Percentiles rank a stretch among this genome's conserved stretches.
These are phyloP conservation scores for Dendrocincla fuliginosa DNA, from an alignment of 2,797 vertebrate genomes.

Conservation along the genomic window DNA sequence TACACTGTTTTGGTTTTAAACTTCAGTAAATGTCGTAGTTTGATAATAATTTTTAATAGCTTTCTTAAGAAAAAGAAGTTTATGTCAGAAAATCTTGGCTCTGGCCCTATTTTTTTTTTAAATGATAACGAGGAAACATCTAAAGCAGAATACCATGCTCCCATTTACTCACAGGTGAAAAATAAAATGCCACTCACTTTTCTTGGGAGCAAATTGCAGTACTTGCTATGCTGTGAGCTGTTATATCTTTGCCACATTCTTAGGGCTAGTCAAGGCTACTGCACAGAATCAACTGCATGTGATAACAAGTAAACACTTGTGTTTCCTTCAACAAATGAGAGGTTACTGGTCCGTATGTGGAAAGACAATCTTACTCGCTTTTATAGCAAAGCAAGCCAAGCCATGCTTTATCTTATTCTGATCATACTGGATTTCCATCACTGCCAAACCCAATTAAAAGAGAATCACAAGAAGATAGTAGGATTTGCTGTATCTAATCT, in stretches of 20 bases:
- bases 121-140: neutral
- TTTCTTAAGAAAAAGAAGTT: neutral
- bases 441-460: slow-evolving; percentile 15
- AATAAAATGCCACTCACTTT: neutral
- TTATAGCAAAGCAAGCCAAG: neutral
- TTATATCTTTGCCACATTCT: neutral
- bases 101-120: neutral
- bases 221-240: neutral
- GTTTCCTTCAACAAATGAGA: neutral
- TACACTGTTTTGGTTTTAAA: neutral
- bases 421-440: slow-evolving; percentile 22
- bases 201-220: neutral
- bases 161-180: neutral
- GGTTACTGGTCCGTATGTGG: neutral
- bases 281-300: neutral
- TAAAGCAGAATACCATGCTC: neutral
- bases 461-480: neutral
- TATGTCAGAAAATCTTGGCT: neutral
- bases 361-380: neutral
- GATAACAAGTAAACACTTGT: neutral
- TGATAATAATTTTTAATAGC: neutral
- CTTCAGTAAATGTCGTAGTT: neutral
- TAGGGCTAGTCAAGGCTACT: neutral
- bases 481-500: slow-evolving; percentile 8
- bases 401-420: neutral